phyloP scores from a whole-genome alignment of 2,113 vertebrate genomes.

The Calyptomena viridis region DNA sequence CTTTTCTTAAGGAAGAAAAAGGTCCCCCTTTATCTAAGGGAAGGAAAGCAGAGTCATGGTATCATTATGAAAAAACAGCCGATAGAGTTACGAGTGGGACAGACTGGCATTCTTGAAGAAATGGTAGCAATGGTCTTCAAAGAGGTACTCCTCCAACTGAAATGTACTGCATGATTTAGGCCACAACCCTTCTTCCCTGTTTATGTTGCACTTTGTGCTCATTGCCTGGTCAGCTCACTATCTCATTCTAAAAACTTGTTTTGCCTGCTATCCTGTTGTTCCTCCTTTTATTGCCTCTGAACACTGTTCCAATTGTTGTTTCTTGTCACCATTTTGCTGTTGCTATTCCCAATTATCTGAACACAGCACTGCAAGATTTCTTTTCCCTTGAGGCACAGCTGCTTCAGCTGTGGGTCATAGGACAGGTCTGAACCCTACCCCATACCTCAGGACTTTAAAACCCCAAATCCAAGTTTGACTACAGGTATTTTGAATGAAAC shows the following conservation, averaged over 20 bases:
- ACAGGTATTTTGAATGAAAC: background rate
- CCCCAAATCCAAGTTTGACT: background rate
- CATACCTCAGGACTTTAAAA: background rate
- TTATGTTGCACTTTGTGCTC: background rate
- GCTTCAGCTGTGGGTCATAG: background rate
- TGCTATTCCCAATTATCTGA: background rate
- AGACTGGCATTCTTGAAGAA: background rate
- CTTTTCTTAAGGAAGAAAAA: background rate
- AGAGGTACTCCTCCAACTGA: background rate
- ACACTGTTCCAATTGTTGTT: background rate
- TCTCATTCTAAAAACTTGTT: background rate
- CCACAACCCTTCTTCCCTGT: background rate
- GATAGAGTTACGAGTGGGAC: background rate
- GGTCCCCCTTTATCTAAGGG: background rate
- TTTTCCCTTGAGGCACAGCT: background rate
- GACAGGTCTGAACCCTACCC: background rate
- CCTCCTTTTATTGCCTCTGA: background rate
- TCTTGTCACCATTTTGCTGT: background rate
- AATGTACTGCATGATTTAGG: background rate
- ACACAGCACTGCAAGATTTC: background rate
- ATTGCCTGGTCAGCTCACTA: background rate
- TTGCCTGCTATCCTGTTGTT: background rate
- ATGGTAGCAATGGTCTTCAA: background rate
- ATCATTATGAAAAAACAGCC: background rate
- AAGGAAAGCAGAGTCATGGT: background rate